phyloP scores from a whole-genome alignment of 2,113 vertebrate species.

The Crotalus viridis region DNA sequence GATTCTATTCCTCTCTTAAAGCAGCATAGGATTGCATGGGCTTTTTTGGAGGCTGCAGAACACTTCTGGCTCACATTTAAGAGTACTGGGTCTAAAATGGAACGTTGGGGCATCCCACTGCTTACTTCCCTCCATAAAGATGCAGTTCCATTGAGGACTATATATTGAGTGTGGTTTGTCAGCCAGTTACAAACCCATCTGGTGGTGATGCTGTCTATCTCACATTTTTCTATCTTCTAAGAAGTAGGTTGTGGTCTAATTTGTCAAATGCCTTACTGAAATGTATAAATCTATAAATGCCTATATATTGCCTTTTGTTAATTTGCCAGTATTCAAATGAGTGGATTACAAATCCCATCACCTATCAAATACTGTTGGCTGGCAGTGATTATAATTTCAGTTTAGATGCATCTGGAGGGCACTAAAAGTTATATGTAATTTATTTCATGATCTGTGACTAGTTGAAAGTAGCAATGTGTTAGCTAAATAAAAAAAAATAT shows the following conservation, averaged over 20 bases:
- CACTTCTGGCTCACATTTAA: not conserved
- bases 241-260: not conserved
- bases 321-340: not conserved
- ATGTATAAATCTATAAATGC: not conserved
- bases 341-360: not conserved
- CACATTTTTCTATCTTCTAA: not conserved
- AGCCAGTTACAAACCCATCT: not conserved
- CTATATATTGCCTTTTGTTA: not conserved
- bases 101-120: not conserved
- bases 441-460: not conserved
- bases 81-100: not conserved
- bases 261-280: not conserved
- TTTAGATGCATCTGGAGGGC: not conserved
- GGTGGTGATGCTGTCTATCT: not conserved
- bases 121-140: not conserved
- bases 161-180: not conserved
- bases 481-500: not conserved
- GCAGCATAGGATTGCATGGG: too few relatives aligned
- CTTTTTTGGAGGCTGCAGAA: not conserved
- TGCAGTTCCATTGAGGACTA: not conserved
- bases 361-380: not conserved
- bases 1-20: too few relatives aligned
- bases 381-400: not conserved
- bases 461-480: not conserved
- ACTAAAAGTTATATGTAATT: not conserved